Base-by-base conservation (phyloP, 2,888 invertebrate species). In the Luffia ferchaultella region DNA sequence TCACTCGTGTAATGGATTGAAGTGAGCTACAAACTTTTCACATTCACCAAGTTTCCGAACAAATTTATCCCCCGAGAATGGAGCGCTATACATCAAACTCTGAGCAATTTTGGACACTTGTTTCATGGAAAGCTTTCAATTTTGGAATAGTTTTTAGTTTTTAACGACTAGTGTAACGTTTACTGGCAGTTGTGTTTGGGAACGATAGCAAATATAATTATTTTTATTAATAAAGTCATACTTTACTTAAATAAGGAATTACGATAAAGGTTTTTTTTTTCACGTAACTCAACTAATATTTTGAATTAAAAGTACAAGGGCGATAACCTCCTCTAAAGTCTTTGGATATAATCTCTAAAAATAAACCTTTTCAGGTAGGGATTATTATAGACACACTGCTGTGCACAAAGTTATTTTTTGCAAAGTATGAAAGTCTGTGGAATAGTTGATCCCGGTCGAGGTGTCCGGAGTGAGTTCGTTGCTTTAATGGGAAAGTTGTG, bases 1-100 rank as follows among this genome's bases (percentile, higher is more conserved):
- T 83, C 76, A 82, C 73, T 76, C 74, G 73, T 74, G 77, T 82
- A 82, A 83, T 83, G 79, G 82, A 83, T 82, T 80, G 83, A 79
- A 83, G 80, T 79, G 73, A 76, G 76, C 76, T 78, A 70, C 71
- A 75, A 83, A 83, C 73, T 82, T 83, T 83, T 77, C 78, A 74
- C 82, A 82, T 82, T 82, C 77, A 75, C 68, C 71, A 76, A 82
- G 74, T 80, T 82, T 76, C 68, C 67, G 73, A 79, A 78, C 78
- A 78, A 82, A 82, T 82, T 82, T 79, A 82, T 82, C 78, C 78
- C 76, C 68, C 64, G 76, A 76, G 75, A 63, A 76, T 68, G 70
- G 67, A 63, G 71, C 70, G 72, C 73, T 76, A 79, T 79, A 79
- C 76, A 79, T 80, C 82, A 80, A 79, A 82, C 76, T 76, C 70